phyloP scores from a whole-genome alignment of 1,140 invertebrate genomes.

The honey bee (Apis mellifera) region DNA sequence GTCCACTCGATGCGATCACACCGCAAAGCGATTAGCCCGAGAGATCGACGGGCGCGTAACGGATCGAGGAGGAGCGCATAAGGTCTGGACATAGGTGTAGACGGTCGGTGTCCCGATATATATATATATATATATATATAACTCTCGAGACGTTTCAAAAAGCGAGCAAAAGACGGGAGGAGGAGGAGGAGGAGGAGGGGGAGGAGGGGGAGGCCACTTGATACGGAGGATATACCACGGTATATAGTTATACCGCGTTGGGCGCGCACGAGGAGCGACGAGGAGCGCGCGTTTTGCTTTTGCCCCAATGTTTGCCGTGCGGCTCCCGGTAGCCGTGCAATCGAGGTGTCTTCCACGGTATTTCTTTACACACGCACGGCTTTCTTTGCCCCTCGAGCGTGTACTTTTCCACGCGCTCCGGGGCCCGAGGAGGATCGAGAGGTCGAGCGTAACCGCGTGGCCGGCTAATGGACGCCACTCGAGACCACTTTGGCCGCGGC shows the following conservation, averaged over 20 bases:
- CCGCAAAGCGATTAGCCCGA: background rate
- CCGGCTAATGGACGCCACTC: slow-evolving; percentile 79
- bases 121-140: no score
- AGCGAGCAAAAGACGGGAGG: slow-evolving; percentile 62
- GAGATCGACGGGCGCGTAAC: slow-evolving; percentile 1
- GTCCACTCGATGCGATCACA: background rate
- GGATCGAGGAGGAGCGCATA: no score
- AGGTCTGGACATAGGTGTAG: background rate
- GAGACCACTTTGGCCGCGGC: slow-evolving; percentile 78
- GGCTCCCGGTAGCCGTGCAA: slow-evolving; percentile 75
- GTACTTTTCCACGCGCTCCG: slow-evolving; percentile 67
- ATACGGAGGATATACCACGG: slow-evolving; percentile 28
- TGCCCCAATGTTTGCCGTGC: slow-evolving; percentile 71
- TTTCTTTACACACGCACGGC: slow-evolving; percentile 78
- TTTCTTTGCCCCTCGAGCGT: slow-evolving; percentile 64
- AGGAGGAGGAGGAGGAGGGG: no score
- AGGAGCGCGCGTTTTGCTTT: slow-evolving; percentile 54
- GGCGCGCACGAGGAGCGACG: slow-evolving; percentile 55
- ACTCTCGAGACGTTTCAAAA: slow-evolving; percentile 65
- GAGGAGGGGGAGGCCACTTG: slow-evolving; percentile 58
- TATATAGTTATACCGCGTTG: slow-evolving; percentile 39
- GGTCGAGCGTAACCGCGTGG: slow-evolving; percentile 68
- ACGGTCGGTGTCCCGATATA: background rate
- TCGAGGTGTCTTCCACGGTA: slow-evolving; percentile 77
- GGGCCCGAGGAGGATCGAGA: slow-evolving; percentile 18